Percentiles rank a stretch among this genome's conserved stretches.
Evolutionary conservation across 1,140 invertebrate genomes (phyloP).

Genomic region (Dendroctonus valens): DNA sequence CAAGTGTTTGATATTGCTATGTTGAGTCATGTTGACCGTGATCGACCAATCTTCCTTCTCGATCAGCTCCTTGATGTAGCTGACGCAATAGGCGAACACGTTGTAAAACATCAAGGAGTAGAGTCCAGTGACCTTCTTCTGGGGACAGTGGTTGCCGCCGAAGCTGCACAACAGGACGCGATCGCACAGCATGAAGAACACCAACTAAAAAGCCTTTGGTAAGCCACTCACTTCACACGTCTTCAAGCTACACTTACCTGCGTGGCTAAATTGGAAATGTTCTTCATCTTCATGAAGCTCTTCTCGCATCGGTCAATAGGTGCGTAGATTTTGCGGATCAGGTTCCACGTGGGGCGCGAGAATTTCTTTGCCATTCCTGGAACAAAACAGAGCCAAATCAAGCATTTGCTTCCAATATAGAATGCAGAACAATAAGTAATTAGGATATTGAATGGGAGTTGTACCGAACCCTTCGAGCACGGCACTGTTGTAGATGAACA

Average conservation of each 20-base stretch:
- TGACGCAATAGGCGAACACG: constrained; percentile 72
- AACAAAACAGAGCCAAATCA: constrained; percentile 32
- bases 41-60: constrained; percentile 75
- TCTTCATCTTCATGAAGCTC: constrained; percentile 63
- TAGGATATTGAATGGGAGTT: no score
- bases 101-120: constrained; percentile 82
- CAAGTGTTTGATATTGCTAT: constrained; percentile 71
- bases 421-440: no score
- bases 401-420: no score
- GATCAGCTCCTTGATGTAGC: constrained; percentile 70
- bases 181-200: constrained; percentile 73
- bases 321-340: constrained; percentile 55
- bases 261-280: constrained; percentile 64
- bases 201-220: constrained; percentile 54
- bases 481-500: no score
- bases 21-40: constrained; percentile 69
- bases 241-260: constrained; percentile 54
- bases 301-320: constrained; percentile 62
- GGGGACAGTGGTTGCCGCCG: constrained; percentile 52
- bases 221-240: constrained; percentile 7
- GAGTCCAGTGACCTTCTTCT: constrained; percentile 65
- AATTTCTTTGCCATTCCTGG: constrained; percentile 53
- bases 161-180: constrained; percentile 52
- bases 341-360: constrained; percentile 52
- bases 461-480: no score